Conservation (phyloP, 2,888 invertebrate species). For the Caenorhabditis wallacei region DNA sequence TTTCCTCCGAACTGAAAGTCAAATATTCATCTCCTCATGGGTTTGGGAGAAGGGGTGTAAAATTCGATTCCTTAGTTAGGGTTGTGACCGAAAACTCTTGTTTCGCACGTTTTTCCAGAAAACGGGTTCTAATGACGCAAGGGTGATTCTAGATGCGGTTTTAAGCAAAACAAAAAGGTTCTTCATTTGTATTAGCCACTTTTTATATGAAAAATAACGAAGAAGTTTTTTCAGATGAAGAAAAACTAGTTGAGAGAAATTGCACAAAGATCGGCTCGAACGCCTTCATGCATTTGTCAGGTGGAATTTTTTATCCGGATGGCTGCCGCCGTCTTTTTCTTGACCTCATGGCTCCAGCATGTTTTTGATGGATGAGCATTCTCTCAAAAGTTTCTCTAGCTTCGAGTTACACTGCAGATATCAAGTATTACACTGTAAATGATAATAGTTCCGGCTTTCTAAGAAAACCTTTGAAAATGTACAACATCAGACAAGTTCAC, state of each 20-base stretch:
- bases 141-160: no score
- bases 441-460: not conserved
- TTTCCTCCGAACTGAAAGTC: constrained; percentile 55
- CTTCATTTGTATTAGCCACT: no score
- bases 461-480: not conserved
- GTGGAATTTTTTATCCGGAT: constrained; percentile 32
- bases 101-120: constrained; percentile 47
- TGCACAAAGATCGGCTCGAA: no score
- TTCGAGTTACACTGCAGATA: constrained; percentile 24
- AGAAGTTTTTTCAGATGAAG: no score
- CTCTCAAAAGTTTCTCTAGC: constrained; percentile 19
- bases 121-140: constrained; percentile 16
- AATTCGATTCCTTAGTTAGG: constrained; percentile 60
- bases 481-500: constrained; percentile 9
- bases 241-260: no score
- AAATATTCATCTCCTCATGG: constrained; percentile 50
- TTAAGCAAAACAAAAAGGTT: not conserved
- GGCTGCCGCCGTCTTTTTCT: not conserved
- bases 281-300: constrained; percentile 49
- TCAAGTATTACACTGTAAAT: not conserved
- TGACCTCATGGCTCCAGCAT: constrained; percentile 36
- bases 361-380: constrained; percentile 48
- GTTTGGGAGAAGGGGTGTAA: constrained; percentile 36
- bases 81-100: constrained; percentile 38
- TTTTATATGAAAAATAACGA: no score